phyloP scores from a whole-genome alignment of 2,888 invertebrate species.

The Drosophila dives region DNA sequence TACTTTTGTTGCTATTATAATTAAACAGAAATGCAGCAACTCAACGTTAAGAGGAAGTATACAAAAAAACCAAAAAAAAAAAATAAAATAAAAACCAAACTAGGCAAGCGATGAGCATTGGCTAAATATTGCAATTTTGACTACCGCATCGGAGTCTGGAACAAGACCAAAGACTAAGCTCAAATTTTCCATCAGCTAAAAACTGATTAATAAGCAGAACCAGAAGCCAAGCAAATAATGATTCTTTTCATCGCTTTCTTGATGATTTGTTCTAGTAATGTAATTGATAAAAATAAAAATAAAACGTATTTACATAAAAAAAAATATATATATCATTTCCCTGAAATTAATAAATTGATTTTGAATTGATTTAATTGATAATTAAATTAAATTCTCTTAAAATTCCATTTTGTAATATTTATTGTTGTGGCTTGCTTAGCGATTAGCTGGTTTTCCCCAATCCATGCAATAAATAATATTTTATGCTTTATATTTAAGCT shows the following conservation, averaged over 20 bases:
- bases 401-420: no score
- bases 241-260: neutral
- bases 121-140: conserved; percentile 1
- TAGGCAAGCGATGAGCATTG: conserved; percentile 33
- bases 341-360: no score
- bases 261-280: neutral
- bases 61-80: neutral
- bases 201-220: neutral
- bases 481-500: neutral
- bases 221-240: neutral
- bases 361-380: no score
- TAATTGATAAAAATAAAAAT: neutral
- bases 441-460: neutral
- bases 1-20: conserved; percentile 35
- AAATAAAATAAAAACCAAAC: neutral
- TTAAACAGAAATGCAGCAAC: conserved; percentile 46
- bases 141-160: conserved; percentile 31
- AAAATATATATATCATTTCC: neutral
- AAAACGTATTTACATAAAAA: neutral
- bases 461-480: neutral
- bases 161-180: neutral
- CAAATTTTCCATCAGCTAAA: neutral
- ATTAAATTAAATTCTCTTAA: no score
- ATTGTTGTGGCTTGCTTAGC: neutral
- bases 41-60: conserved; percentile 60